Base-by-base conservation (phyloP, 2,888 invertebrate species). In the Synergus gifuensis region DNA sequence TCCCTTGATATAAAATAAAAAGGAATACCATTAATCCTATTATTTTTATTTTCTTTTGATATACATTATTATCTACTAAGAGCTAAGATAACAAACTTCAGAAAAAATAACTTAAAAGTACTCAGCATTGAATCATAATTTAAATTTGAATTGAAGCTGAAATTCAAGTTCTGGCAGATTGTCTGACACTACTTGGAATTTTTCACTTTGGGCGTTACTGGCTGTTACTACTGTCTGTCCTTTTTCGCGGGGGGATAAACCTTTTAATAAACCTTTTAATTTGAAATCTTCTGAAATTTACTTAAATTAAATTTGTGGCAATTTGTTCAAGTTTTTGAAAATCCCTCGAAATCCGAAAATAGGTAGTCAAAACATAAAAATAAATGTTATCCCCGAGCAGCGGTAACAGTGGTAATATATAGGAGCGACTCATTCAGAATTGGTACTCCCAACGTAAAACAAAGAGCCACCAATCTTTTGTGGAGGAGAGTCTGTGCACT, bases 401-500 rank as follows among this genome's bases (percentile, higher is more conserved):
- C 3, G 16, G 46, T 58, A 58, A 58, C 9, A 49, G 22, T 54
- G 36, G 36, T 36, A 28, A 54, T 28, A 28, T 58, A 28, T 58
- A 73, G 36, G n/a, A 36, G 54, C 49, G 73, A 54, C 73, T 73
- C 54, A 49, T 73, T 73, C 49, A 54, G 36, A 73, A 73, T 49
- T 73, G 54, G 49, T 73, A 73, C 69, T 49, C 22, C n/a, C 36
- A 49, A 36, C 69, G 36, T 36, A 73, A 73, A 54, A 73, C 73
- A 73, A 73, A 73, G 73, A 73, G n/a, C 36, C 73, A 54, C 49
- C 73, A 73, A 73, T 73, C 73, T 73, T 54, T 73, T 54, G 73
- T 28, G 40, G 73, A 73, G 69, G 69, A 69, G 73, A 73, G 73
- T 73, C 54, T 73, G 73, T 67, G 67, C 67, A 54, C 54, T 28